phyloP scores from a whole-genome alignment of 2,888 invertebrate species.

The Phania funesta region DNA sequence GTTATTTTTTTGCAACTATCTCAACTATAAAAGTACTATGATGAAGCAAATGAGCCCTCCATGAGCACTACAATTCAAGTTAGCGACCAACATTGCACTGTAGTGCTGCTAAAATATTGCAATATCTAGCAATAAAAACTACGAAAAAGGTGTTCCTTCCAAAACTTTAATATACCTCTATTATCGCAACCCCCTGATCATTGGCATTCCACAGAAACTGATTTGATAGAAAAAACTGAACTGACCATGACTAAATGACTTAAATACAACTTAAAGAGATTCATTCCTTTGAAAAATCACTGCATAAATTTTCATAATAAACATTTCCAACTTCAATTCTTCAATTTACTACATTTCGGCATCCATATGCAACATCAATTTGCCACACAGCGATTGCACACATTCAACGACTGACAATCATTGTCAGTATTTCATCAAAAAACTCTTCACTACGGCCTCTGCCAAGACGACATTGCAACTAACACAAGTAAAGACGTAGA shows the following conservation, averaged over 20 bases:
- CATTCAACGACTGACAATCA: slow-evolving; percentile 58
- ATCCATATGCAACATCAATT: slow-evolving; percentile 59
- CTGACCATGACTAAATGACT: background rate
- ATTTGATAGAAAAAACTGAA: background rate
- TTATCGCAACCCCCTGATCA: background rate
- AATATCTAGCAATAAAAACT: too few relatives aligned
- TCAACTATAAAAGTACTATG: too few relatives aligned
- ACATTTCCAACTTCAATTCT: background rate
- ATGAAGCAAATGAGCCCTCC: too few relatives aligned
- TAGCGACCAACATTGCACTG: too few relatives aligned
- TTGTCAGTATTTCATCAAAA: slow-evolving; percentile 61
- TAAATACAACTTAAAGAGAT: background rate
- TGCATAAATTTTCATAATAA: slow-evolving; percentile 47
- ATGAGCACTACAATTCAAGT: too few relatives aligned
- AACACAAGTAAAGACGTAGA: background rate
- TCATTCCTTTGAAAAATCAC: slow-evolving; percentile 18
- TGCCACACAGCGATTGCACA: slow-evolving; percentile 61
- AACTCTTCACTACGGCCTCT: slow-evolving; percentile 20
- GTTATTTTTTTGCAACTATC: too few relatives aligned
- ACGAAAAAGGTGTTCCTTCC: too few relatives aligned
- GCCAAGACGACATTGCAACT: slow-evolving; percentile 29
- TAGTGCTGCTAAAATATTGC: too few relatives aligned
- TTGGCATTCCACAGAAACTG: background rate
- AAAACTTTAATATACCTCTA: too few relatives aligned
- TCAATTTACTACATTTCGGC: slow-evolving; percentile 24